Evolutionary conservation across 2,888 invertebrate genomes (phyloP).

Genomic region (Candidula unifasciata): DNA sequence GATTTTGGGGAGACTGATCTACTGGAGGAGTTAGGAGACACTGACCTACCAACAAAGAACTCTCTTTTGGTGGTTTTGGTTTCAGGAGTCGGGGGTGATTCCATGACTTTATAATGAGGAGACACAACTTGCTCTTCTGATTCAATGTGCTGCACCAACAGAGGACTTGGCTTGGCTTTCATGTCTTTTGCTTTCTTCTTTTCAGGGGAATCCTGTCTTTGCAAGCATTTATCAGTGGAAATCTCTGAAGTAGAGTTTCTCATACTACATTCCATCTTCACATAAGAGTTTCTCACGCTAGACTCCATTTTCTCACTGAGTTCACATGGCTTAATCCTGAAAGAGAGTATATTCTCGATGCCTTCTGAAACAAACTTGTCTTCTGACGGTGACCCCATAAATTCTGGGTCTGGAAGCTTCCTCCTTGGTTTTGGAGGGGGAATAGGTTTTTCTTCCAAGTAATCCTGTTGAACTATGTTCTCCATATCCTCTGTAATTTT

Average conservation of each 20-base stretch:
- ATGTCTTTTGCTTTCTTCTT: constrained; percentile 68
- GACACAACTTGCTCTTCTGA: constrained; percentile 68
- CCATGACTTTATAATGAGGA: constrained; percentile 73
- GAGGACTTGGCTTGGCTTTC: constrained; percentile 70
- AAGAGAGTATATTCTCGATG: not conserved
- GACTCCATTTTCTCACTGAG: not conserved
- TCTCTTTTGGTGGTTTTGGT: constrained; percentile 68
- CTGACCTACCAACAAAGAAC: constrained; percentile 70
- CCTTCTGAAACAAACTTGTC: not conserved
- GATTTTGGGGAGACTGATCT: constrained; percentile 71
- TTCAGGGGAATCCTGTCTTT: constrained; percentile 67
- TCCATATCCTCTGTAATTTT: constrained; percentile 60
- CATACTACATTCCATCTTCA: not conserved
- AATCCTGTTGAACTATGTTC: constrained; percentile 54
- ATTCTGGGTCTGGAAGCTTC: constrained; percentile 66
- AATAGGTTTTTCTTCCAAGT: constrained; percentile 55
- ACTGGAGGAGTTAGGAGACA: constrained; percentile 71
- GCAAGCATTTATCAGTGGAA: constrained; percentile 16
- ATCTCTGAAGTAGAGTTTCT: constrained; percentile 12
- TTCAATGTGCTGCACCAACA: constrained; percentile 68
- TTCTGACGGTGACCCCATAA: not conserved
- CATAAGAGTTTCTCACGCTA: constrained; percentile 25
- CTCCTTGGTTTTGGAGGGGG: constrained; percentile 63
- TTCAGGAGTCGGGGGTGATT: constrained; percentile 74
- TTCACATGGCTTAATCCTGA: not conserved